These are phyloP conservation scores for Drosophila oshimai DNA, from an alignment of 1,140 invertebrate species.

Conservation along the genomic window DNA sequence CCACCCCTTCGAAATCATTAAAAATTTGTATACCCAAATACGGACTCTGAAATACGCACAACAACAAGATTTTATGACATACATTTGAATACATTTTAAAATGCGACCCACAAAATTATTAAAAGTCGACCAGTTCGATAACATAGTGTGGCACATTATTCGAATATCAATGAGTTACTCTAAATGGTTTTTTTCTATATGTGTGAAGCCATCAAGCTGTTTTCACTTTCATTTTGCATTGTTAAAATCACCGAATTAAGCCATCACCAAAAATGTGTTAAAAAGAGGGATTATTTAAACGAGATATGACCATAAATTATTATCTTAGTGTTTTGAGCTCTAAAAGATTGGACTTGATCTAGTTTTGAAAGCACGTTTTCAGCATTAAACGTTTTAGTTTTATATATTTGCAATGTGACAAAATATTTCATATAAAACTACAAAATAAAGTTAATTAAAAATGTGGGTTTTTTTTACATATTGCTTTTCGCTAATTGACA, in stretches of 20 bases:
- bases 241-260: background rate
- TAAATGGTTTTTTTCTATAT: background rate
- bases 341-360: too few species aligned
- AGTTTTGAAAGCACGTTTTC: too few species aligned
- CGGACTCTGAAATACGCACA: background rate
- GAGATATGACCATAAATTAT: background rate
- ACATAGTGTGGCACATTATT: constrained; percentile 9
- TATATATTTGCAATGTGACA: too few species aligned
- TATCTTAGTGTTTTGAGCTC: too few species aligned
- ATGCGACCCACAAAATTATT: constrained; percentile 17
- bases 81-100: constrained; percentile 32
- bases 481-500: too few species aligned
- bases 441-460: too few species aligned
- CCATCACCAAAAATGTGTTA: background rate
- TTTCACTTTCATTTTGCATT: constrained; percentile 24
- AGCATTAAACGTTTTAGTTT: too few species aligned
- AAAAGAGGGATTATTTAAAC: background rate
- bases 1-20: background rate
- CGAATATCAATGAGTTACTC: constrained; percentile 23
- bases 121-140: constrained; percentile 31
- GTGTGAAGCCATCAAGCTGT: background rate
- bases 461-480: too few species aligned
- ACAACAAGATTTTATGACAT: background rate
- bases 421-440: too few species aligned
- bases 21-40: background rate